These are phyloP conservation scores for Dunckerocampus dactyliophorus DNA, from an alignment of 2,113 vertebrate species.

Conservation along the genomic window DNA sequence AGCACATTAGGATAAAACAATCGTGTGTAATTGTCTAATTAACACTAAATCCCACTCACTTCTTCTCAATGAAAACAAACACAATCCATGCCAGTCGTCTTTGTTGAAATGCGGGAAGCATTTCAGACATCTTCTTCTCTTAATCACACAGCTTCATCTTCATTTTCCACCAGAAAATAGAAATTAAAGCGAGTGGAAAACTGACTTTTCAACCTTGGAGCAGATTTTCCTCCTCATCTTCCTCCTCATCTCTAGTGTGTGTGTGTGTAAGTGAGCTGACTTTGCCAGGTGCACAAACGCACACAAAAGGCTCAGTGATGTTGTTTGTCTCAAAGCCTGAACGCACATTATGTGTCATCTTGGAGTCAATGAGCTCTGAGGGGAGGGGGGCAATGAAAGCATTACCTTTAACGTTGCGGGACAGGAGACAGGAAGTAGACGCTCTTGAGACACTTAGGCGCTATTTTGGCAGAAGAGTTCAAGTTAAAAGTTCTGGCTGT, in stretches of 20 bases:
- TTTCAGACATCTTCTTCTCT: slow-evolving; percentile 1
- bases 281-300: slow-evolving; percentile 22
- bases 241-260: slow-evolving; percentile 4
- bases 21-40: neutral
- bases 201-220: slow-evolving; percentile 35
- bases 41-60: neutral
- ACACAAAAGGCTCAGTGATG: slow-evolving; percentile 42
- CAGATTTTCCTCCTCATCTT: slow-evolving; percentile 26
- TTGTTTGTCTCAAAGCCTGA: slow-evolving; percentile 25
- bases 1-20: neutral
- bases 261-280: slow-evolving; percentile 2
- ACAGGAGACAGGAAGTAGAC: neutral
- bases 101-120: slow-evolving; percentile 12
- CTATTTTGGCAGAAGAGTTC: too few species aligned
- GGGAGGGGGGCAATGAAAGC: slow-evolving; percentile 5
- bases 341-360: slow-evolving; percentile 32
- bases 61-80: slow-evolving; percentile 2
- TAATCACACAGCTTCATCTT: slow-evolving; percentile 6
- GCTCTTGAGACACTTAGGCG: neutral
- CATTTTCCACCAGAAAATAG: slow-evolving; percentile 12
- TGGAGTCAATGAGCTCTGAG: slow-evolving; percentile 16
- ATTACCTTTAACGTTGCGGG: neutral
- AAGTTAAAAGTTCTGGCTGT: too few species aligned
- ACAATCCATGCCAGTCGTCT: neutral
- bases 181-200: slow-evolving; percentile 10